Conservation (phyloP, 2,113 vertebrate species). For the Ictalurus furcatus region DNA sequence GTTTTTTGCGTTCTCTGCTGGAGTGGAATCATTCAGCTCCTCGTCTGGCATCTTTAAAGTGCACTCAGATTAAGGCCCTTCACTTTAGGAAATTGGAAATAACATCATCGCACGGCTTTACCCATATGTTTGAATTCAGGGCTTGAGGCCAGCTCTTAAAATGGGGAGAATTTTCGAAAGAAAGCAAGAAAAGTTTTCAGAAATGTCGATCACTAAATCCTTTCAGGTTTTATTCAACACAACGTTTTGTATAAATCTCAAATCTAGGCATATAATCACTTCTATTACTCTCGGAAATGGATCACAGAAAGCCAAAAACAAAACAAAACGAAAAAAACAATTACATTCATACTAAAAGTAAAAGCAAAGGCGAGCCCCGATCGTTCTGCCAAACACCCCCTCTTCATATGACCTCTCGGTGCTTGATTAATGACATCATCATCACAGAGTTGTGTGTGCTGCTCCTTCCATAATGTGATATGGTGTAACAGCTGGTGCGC, state of each 20-base stretch:
- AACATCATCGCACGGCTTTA: slow-evolving; percentile 16
- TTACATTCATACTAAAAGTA: neutral
- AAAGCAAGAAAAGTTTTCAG: neutral
- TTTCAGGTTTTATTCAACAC: neutral
- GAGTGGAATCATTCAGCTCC: slow-evolving; percentile 68
- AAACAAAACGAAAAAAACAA: neutral
- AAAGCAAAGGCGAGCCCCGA: neutral
- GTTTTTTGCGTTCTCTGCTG: slow-evolving; percentile 64
- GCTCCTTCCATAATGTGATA: slow-evolving; percentile 54
- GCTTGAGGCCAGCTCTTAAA: neutral
- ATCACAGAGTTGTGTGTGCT: slow-evolving; percentile 84
- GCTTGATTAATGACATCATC: slow-evolving; percentile 91
- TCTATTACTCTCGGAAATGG: neutral
- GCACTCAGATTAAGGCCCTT: slow-evolving; percentile 68
- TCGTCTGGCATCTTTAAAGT: slow-evolving; percentile 65
- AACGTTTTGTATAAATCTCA: neutral
- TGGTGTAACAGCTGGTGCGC: slow-evolving; percentile 43
- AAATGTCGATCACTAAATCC: neutral
- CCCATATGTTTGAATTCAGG: neutral
- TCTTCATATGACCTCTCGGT: slow-evolving; percentile 55
- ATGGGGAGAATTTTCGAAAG: neutral
- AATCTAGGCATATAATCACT: neutral
- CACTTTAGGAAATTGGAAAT: slow-evolving; percentile 51
- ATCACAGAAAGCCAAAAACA: neutral
- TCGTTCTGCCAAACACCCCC: slow-evolving; percentile 47